Evolutionary conservation across 2,888 invertebrate genomes (phyloP).

Genomic region (Geotrupes spiniger): DNA sequence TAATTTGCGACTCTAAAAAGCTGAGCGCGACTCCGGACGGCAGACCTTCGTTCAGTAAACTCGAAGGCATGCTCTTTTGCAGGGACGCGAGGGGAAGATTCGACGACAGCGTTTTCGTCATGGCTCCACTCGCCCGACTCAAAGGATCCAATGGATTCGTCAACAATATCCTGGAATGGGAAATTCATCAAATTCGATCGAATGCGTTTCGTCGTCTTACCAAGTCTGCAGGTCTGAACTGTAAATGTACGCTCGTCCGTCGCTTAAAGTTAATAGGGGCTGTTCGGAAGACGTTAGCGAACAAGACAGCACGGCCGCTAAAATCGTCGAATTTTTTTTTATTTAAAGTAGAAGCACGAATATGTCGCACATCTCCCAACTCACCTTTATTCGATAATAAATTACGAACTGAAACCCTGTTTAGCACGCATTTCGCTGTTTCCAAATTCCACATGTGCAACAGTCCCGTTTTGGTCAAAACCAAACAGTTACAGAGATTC

Average conservation of each 20-base stretch:
- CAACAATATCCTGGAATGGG: constrained; percentile 51
- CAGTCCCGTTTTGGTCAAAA: constrained; percentile 56
- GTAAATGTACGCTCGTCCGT: constrained; percentile 82
- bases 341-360: constrained; percentile 2
- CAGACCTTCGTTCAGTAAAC: constrained; percentile 40
- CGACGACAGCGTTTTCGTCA: constrained; percentile 44
- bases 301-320: constrained; percentile 59
- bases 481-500: constrained; percentile 52
- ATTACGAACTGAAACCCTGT: constrained; percentile 60
- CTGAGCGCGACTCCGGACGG: constrained; percentile 56
- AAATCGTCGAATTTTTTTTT: constrained; percentile 29
- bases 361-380: too few relatives aligned
- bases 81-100: constrained; percentile 44
- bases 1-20: constrained; percentile 72
- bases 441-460: constrained; percentile 63
- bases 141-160: constrained; percentile 57
- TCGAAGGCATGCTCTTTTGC: constrained; percentile 44
- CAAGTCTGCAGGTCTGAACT: constrained; percentile 72
- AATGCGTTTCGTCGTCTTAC: constrained; percentile 59
- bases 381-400: constrained; percentile 57
- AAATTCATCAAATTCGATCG: background rate
- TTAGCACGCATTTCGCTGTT: constrained; percentile 51
- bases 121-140: constrained; percentile 50
- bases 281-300: constrained; percentile 63
- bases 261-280: constrained; percentile 80